Evolutionary conservation across 2,113 vertebrate genomes (phyloP).

Genomic region (Haemorhous mexicanus): DNA sequence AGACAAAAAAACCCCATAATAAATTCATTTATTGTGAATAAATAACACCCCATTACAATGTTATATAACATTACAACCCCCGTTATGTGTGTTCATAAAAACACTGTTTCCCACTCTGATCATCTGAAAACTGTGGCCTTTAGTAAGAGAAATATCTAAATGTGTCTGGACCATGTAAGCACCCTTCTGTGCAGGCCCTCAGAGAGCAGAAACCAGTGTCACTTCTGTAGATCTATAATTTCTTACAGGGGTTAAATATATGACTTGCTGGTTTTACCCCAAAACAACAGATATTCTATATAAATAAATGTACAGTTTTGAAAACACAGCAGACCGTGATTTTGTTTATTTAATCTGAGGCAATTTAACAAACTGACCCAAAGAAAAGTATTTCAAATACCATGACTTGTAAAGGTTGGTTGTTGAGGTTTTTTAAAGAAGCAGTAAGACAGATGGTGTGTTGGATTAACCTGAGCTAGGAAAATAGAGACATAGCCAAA

Average conservation of each 20-base stretch:
- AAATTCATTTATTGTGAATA: neutral
- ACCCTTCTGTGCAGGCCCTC: neutral
- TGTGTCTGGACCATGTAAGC: neutral
- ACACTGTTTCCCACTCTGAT: neutral
- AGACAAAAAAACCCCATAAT: neutral
- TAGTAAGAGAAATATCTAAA: neutral
- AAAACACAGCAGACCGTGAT: neutral
- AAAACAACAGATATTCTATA: neutral
- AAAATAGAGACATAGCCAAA: constrained; percentile 42
- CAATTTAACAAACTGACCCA: constrained; percentile 9
- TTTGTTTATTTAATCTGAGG: constrained; percentile 26
- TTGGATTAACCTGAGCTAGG: constrained; percentile 49
- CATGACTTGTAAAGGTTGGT: neutral
- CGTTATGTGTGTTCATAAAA: neutral
- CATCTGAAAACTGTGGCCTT: neutral
- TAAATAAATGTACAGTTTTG: neutral
- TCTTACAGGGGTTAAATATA: neutral
- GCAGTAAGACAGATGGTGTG: constrained; percentile 39
- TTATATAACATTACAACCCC: neutral
- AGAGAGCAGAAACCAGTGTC: neutral
- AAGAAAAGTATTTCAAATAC: constrained; percentile 30
- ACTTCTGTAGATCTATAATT: neutral
- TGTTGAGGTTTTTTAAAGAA: neutral
- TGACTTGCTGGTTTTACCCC: neutral
- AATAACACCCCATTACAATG: neutral